Evolutionary conservation across 2,113 vertebrate species (phyloP).

Genomic region (Nyctereutes procyonoides): DNA sequence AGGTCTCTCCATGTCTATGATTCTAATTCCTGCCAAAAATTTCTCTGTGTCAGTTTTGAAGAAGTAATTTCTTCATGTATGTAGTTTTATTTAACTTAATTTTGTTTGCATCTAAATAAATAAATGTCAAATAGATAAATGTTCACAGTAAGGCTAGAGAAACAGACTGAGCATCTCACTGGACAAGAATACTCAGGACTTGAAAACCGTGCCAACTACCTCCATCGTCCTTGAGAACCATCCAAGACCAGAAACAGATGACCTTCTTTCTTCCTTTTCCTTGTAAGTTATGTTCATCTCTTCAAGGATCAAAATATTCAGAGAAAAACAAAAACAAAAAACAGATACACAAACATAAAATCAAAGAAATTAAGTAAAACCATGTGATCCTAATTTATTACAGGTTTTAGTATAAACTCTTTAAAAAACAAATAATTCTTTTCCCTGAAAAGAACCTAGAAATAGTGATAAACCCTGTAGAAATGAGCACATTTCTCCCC

Average conservation of each 20-base stretch:
- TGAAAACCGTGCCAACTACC: neutral
- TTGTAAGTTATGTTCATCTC: neutral
- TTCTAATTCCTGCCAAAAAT: neutral
- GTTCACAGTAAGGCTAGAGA: neutral
- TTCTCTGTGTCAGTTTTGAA: neutral
- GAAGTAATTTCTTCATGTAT: neutral
- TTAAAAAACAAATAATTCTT: neutral
- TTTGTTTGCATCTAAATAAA: neutral
- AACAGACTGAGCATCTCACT: neutral
- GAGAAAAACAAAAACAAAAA: neutral
- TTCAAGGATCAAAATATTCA: neutral
- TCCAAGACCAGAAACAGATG: neutral
- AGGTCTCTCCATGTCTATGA: neutral
- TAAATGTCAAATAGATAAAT: neutral
- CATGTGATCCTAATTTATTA: neutral
- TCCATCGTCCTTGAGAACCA: neutral
- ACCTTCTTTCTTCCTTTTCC: neutral
- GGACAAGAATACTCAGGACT: neutral
- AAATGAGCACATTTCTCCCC: neutral
- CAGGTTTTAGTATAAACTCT: neutral
- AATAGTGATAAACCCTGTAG: neutral
- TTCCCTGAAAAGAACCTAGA: neutral
- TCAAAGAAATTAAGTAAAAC: conserved; percentile 33
- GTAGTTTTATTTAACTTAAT: conserved; percentile 2
- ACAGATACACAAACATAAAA: neutral